Conservation (phyloP, 2,113 vertebrate genomes). For the Mesoclemmys tuberculata region DNA sequence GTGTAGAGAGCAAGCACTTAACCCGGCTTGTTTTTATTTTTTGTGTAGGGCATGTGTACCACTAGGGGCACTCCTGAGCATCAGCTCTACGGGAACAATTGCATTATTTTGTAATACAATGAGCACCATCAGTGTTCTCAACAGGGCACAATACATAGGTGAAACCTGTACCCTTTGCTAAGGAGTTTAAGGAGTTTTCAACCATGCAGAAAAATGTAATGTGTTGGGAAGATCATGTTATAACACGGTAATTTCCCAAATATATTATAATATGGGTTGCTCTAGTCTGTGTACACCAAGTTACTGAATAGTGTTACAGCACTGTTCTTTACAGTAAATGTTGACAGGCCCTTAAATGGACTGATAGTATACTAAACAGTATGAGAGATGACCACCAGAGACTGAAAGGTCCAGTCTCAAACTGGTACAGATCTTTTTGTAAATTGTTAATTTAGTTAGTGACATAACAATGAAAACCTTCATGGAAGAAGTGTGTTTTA, state of each 20-base stretch:
- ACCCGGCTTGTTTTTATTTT: neutral
- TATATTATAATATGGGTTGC: neutral
- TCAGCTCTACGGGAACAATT: conserved; percentile 35
- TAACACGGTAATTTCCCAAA: neutral
- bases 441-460: neutral
- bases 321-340: conserved; percentile 9
- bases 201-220: conserved; percentile 37
- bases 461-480: neutral
- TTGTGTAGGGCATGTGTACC: conserved; percentile 37
- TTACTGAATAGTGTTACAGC: conserved; percentile 8
- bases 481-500: neutral
- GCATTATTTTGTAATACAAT: conserved; percentile 65
- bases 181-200: conserved; percentile 58
- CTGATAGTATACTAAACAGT: conserved; percentile 18
- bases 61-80: conserved; percentile 55
- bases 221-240: conserved; percentile 2
- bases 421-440: neutral
- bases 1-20: neutral
- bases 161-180: conserved; percentile 40
- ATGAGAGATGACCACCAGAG: conserved; percentile 46
- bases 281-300: conserved; percentile 6
- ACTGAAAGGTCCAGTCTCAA: conserved; percentile 17
- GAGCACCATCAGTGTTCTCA: conserved; percentile 52
- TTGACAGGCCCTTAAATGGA: conserved; percentile 30
- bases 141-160: conserved; percentile 19